Base-by-base conservation (phyloP, 2,113 vertebrate species). In the Bubalus kerabau region DNA sequence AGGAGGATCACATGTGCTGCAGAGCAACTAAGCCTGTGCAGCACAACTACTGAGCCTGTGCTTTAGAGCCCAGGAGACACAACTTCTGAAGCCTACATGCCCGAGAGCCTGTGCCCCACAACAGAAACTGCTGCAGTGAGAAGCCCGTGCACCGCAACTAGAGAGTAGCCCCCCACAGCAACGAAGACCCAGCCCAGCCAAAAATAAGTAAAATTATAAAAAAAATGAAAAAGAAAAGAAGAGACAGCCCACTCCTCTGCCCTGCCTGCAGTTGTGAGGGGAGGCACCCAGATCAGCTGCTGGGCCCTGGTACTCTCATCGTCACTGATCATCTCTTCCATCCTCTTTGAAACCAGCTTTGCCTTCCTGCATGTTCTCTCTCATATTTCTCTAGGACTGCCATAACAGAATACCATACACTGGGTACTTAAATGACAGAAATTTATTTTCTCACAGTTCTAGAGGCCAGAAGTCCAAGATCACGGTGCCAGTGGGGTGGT, bases 231-330 rank as follows among this genome's bases (percentile, higher is more conserved):
- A 16, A 0, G 32, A 32, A n/a, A 14, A 19, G 5, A 60, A 2
- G 32, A n/a, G 62, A 17, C 62, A n/a, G 50, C 40, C 26, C 23
- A 24, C 48, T 26, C 80, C 32, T 26, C 56, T 36, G 64, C 36
- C 67, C 32, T 16, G 21, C 10, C 17, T 4, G 1, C 2, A 36
- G 32, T 4, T 12, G 4, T 6, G 52, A n/a, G 32, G 30, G 2
- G 40, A 52, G 71, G 26, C 1, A 5, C 40, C 71, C 30, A 64
- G 40, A 16, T 30, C n/a, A 28, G 57, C 24, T 30, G 19, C 59
- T 64, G 32, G 85, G 32, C n/a, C 54, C 91, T 19, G 89, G 14
- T 24, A 23, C 62, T 43, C 40, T 85, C 78, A 48, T 57, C 10
- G 46, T 36, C 26, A n/a, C 81, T 80, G 54, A 82, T 40, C 21